Evolutionary conservation across 2,888 invertebrate genomes (phyloP).

Genomic region (Acleris laterana): DNA sequence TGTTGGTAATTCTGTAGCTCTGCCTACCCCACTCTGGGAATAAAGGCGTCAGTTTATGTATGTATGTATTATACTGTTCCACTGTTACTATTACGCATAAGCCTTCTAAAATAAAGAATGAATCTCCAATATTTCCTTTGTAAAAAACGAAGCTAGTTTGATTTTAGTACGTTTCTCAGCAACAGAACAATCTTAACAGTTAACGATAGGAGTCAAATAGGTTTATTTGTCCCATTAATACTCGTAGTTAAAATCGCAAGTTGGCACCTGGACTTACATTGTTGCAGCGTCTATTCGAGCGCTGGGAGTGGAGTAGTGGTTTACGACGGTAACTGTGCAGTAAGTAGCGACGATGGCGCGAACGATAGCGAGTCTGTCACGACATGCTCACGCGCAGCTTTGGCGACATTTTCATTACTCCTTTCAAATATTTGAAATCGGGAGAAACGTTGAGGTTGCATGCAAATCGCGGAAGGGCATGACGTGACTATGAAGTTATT

Average conservation of each 20-base stretch:
- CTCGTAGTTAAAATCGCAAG: background rate
- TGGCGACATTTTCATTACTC: constrained; percentile 27
- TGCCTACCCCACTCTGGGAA: too few species aligned
- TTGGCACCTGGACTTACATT: background rate
- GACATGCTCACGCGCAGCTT: constrained; percentile 39
- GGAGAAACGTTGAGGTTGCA: constrained; percentile 25
- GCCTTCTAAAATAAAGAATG: too few species aligned
- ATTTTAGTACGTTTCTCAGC: too few species aligned
- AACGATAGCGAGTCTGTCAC: constrained; percentile 49
- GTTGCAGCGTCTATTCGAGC: constrained; percentile 1
- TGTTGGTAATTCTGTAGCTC: too few species aligned
- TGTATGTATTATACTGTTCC: too few species aligned
- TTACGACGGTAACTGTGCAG: constrained; percentile 22
- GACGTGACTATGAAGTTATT: constrained; percentile 14
- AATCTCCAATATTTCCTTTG: too few species aligned
- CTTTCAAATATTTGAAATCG: constrained; percentile 24
- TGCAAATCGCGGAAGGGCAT: constrained; percentile 24
- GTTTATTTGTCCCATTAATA: background rate
- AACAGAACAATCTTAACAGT: too few species aligned
- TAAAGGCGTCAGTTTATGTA: too few species aligned
- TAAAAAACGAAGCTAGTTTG: too few species aligned
- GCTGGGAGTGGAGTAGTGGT: constrained; percentile 3
- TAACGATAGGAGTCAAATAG: background rate
- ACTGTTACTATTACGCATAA: too few species aligned
- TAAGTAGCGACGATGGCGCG: constrained; percentile 47